Base-by-base conservation (phyloP, 2,797 vertebrate species). In the Caiman crocodilus region DNA sequence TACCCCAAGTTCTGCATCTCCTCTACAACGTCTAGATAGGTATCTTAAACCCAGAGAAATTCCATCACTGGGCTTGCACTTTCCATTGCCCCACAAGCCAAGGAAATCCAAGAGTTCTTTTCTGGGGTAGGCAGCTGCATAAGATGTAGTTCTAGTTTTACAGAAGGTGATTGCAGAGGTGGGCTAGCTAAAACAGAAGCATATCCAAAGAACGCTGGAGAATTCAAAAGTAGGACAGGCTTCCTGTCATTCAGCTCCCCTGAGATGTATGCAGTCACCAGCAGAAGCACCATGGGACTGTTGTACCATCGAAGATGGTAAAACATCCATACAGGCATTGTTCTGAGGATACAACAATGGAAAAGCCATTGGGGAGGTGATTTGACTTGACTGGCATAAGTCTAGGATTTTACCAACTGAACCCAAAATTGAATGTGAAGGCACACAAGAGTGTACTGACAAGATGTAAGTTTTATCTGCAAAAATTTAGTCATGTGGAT, bases 141-240 rank as follows among this genome's bases (percentile, higher is more conserved):
- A 30, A 67, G 17, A 11, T 67, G 30, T 67, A 32, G 65, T 30
- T 67, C 8, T n/a, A 32, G 9, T 67, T 67, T 67, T 32, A 67
- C 42, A 50, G 42, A 50, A 50, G 9, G 20, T 23, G 42, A 58
- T 85, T 11, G 83, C 35, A 61, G 42, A 73, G 32, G 12, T 7
- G 64, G 85, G 28, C 21, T 7, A 90, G 18, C 32, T 17, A 69
- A 92, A 56, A 89, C 67, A 85, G 9, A 84, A 14, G 4, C 63
- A 69, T 76, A 35, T 82, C 71, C 79, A 4, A 85, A 96, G 79
- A 57, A 7, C 67, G 32, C 64, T 17, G 23, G 11, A 28, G 78
- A 84, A 17, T 83, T 85, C 91, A 42, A 71, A 96, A 94, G 86
- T 94, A 94, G 95, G 95, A 94, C 94, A 91, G 88, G 78, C 0